Evolutionary conservation across 2,113 vertebrate genomes (phyloP).

Genomic region (Melanerpes aurifrons): DNA sequence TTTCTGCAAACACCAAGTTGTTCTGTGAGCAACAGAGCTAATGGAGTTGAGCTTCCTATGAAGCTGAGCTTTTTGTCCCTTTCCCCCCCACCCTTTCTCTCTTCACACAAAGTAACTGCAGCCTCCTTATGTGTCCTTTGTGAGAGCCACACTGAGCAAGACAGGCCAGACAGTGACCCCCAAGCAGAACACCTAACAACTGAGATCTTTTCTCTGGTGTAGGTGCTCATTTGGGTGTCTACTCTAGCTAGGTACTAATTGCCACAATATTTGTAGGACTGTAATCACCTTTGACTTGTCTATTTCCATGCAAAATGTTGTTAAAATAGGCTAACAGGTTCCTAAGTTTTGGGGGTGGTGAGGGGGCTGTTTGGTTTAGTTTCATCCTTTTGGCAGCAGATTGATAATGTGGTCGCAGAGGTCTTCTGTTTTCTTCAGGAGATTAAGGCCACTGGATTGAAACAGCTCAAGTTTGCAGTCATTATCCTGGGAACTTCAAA

Average conservation of each 20-base stretch:
- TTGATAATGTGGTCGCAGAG: neutral
- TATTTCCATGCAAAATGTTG: neutral
- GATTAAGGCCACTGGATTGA: neutral
- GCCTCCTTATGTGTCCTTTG: neutral
- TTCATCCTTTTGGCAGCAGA: neutral
- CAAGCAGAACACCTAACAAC: neutral
- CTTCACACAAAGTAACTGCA: neutral
- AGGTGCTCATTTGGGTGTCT: neutral
- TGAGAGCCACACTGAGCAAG: neutral
- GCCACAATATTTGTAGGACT: neutral
- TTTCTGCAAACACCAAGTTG: slow-evolving; percentile 38
- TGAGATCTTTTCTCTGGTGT: neutral
- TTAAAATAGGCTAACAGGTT: neutral
- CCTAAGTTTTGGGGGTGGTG: neutral
- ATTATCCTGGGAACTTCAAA: neutral
- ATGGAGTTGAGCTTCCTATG: neutral
- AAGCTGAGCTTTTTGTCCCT: neutral
- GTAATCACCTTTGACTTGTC: neutral
- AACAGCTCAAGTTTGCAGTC: neutral
- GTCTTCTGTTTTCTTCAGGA: neutral
- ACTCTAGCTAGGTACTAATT: neutral
- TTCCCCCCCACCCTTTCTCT: neutral
- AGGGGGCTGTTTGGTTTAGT: neutral
- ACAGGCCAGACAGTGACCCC: neutral
- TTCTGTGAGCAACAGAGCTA: slow-evolving; percentile 3